These are phyloP conservation scores for Meloidogyne exigua DNA, from an alignment of 1,140 invertebrate species.

Conservation along the genomic window DNA sequence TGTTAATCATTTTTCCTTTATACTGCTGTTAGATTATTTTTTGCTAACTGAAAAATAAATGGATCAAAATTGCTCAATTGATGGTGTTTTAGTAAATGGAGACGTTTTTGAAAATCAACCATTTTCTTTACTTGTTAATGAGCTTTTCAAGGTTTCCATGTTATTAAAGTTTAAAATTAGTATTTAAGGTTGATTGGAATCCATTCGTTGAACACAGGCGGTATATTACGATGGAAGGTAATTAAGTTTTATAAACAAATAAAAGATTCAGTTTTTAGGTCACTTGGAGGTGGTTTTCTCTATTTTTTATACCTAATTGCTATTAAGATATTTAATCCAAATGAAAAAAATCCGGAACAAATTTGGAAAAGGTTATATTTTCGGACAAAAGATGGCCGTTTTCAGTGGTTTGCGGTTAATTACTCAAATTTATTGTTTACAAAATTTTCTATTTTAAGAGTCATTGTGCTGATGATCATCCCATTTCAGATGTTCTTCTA, in stretches of 20 bases:
- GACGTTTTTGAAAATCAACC: conserved; percentile 6
- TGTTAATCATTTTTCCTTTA: background rate
- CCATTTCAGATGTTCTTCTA: conserved; percentile 55
- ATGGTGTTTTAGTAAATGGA: background rate
- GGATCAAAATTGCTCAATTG: background rate
- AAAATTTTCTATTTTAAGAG: conserved; percentile 33
- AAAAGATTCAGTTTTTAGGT: background rate
- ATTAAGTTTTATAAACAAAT: background rate
- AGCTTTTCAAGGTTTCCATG: conserved; percentile 14
- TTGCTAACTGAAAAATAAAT: background rate
- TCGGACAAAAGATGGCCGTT: conserved; percentile 57
- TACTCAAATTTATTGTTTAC: background rate
- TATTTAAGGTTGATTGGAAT: conserved; percentile 50
- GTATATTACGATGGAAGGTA: conserved; percentile 58
- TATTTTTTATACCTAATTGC: background rate
- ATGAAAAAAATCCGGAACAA: conserved; percentile 38
- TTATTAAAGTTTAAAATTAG: no score
- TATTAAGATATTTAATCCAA: conserved; percentile 24
- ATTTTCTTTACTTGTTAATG: background rate
- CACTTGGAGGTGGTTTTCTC: conserved; percentile 53
- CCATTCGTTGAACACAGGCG: conserved; percentile 47
- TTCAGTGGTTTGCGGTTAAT: conserved; percentile 61
- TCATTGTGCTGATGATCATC: conserved; percentile 62
- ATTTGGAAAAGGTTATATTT: conserved; percentile 51
- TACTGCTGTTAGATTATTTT: background rate